Evolutionary conservation across 2,888 invertebrate species (phyloP).

Genomic region (Galerucella nymphaeae): DNA sequence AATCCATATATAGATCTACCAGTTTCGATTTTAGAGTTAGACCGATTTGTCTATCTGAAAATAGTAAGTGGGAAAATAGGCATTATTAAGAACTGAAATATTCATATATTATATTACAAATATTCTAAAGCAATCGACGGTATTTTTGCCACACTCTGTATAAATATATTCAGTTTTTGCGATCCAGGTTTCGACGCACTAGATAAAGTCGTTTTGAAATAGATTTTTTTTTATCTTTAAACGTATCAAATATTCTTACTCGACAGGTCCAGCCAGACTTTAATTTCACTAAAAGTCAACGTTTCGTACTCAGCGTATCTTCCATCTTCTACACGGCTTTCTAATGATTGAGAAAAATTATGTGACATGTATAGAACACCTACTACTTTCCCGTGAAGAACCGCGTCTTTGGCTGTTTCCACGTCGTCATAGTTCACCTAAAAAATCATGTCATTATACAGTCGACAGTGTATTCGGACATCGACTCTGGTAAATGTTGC

Average conservation of each 20-base stretch:
- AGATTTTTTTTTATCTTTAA: too few species aligned
- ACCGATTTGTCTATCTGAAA: constrained; percentile 85
- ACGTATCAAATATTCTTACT: constrained; percentile 33
- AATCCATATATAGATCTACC: constrained; percentile 63
- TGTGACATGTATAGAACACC: constrained; percentile 76
- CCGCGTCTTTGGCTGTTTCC: constrained; percentile 68
- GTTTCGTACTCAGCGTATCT: constrained; percentile 68
- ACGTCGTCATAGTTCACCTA: constrained; percentile 68
- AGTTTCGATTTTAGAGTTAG: constrained; percentile 77
- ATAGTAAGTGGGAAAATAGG: not conserved
- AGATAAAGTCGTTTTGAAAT: too few species aligned
- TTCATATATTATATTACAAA: too few species aligned
- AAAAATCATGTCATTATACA: not conserved
- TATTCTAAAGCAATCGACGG: too few species aligned
- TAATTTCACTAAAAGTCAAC: constrained; percentile 72
- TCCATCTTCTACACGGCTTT: constrained; percentile 70
- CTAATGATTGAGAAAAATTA: constrained; percentile 79
- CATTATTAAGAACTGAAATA: too few species aligned
- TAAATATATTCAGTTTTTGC: too few species aligned
- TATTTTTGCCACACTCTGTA: too few species aligned
- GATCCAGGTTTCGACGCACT: too few species aligned
- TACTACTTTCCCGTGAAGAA: constrained; percentile 69
- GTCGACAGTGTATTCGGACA: too few species aligned
- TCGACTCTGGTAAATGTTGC: too few species aligned
- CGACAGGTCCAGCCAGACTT: constrained; percentile 69